Evolutionary conservation across 1,140 invertebrate species (phyloP), one percentile per base, ranked within the genome.

Genomic region (Drosophila repletoides): DNA sequence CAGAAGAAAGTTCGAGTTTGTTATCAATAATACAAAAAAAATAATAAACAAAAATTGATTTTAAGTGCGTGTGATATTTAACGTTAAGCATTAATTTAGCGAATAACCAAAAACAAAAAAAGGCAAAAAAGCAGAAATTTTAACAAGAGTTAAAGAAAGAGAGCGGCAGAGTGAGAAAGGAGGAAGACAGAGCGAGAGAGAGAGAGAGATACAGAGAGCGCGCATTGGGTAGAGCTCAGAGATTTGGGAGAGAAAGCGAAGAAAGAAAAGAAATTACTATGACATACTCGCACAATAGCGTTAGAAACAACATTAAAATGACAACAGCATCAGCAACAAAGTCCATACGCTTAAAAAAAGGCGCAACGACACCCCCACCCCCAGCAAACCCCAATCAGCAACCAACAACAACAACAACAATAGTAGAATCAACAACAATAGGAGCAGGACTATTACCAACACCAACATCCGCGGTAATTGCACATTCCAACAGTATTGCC

Each of bases 401-500:
- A 29, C 72, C 36, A 40, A 21, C 19, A 34, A 52, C 33, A 21
- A 22, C 43, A n/a, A 22, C 63, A 29, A 34, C 74, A 59, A 24
- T 70, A 33, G 59, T 66, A 56, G 58, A 41, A 28, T 12, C 60
- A 28, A 59, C 86, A 55, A 40, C 71, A 87, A 60, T 70, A 69
- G 33, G 59, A 59, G 63, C 59, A 28, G 52, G 76, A 48, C 46
- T 65, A 81, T 59, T 67, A 61, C 31, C 75, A 72, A 66, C 75
- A 68, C 38, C 67, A 71, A 64, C 71, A 61, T 48, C 83, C 49
- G 59, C 73, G 76, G 76, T 76, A 88, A 89, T 67, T 88, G 77
- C 84, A 89, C 88, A 89, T 89, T 89, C 88, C 88, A 89, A 89
- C 88, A 89, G 88, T 89, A 89, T 89, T 89, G 88, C 88, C 81